Evolutionary conservation across 2,797 vertebrate genomes (phyloP), one percentile per base, ranked within the genome.

Genomic region (Molossus alvarezi): DNA sequence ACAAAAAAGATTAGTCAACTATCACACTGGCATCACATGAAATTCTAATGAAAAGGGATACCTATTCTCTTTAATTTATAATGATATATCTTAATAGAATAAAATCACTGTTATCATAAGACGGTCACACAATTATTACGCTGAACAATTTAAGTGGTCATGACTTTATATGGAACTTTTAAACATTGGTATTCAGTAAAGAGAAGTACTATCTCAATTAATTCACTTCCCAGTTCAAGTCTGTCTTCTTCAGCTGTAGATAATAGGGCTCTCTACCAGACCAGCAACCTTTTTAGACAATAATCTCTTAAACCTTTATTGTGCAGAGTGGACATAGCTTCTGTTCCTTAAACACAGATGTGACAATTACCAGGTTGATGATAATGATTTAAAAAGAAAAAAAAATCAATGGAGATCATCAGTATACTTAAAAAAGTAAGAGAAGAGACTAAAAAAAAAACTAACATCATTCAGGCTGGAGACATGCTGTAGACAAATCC

Each of bases 1-100:
- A 96, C 4, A 53, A 91, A 97, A 94, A 95, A 91, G 17, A 90
- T 27, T 18, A 82, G 67, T 96, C 9, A 75, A 88, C 72, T 96
- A 69, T 82, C 76, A 95, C 76, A 73, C 67, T 9, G 53, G 85
- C 67, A 94, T 27, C 55, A 88, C 17, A 65, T 81, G 29, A 96
- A 95, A 87, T 97, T 91, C 90, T 96, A 83, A 98, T 91, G 79
- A 97, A 98, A 98, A 95, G 57, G 45, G 41, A 87, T n/a, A 96
- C 45, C 72, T 98, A 95, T 88, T 94, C 89, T 91, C 97, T 93
- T 95, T 95, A 94, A 85, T 58, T 97, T 89, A 72, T 7, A 73
- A 75, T 94, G 77, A 95, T 95, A 64, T 33, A 41, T 33, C 87
- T 97, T 96, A 94, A 89, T 90, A 94, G 23, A 60, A 85, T 77